Evolutionary conservation across 2,888 invertebrate genomes (phyloP).

Genomic region (Cartodere bifasciata): DNA sequence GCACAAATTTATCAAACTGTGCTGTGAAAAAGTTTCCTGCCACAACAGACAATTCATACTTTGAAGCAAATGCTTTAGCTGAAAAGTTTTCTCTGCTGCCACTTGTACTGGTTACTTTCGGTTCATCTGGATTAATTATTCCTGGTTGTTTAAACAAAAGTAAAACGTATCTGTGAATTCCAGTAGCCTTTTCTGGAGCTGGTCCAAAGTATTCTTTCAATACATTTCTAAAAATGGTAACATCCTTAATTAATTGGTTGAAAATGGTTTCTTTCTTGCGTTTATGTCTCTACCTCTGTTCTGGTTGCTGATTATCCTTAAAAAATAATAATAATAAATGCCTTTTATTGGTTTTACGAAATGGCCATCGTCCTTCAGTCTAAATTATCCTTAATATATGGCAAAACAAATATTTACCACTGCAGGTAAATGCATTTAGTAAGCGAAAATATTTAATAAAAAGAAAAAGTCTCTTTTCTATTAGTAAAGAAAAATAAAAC

Average conservation of each 20-base stretch:
- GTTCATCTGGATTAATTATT: slow-evolving; percentile 31
- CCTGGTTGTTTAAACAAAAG: slow-evolving; percentile 53
- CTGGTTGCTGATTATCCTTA: too few species aligned
- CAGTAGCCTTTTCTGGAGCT: slow-evolving; percentile 61
- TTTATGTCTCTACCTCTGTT: too few species aligned
- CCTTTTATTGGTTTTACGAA: too few species aligned
- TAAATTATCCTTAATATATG: too few species aligned
- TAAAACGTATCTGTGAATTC: slow-evolving; percentile 60
- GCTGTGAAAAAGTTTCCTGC: slow-evolving; percentile 50
- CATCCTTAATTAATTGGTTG: slow-evolving; percentile 6
- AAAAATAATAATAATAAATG: too few species aligned
- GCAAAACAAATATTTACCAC: too few species aligned
- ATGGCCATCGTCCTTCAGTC: too few species aligned
- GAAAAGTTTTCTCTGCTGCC: slow-evolving; percentile 45
- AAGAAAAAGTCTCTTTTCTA: too few species aligned
- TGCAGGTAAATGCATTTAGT: too few species aligned
- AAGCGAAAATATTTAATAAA: too few species aligned
- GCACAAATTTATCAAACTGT: slow-evolving; percentile 48
- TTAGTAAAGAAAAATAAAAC: too few species aligned
- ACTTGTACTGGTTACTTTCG: slow-evolving; percentile 35
- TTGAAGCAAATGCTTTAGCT: slow-evolving; percentile 40
- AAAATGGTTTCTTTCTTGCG: slow-evolving; percentile 49
- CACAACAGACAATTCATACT: slow-evolving; percentile 43
- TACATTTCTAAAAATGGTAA: too few species aligned
- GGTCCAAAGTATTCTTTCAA: slow-evolving; percentile 53